Conservation (phyloP, 2,113 vertebrate genomes). For the Passer domesticus region DNA sequence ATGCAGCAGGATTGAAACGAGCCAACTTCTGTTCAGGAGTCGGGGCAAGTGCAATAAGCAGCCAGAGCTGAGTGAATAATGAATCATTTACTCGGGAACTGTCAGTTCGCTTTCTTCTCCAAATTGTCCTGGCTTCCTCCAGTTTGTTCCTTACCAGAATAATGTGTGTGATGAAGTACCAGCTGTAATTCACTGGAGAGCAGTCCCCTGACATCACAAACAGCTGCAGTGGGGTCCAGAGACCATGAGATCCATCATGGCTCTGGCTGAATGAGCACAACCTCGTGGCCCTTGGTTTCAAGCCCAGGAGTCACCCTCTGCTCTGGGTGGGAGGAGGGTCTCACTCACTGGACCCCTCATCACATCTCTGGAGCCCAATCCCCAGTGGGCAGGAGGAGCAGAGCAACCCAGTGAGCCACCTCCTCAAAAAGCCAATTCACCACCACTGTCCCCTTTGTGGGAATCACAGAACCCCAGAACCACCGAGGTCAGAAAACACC, state of each 20-base stretch:
- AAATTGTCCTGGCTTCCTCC: background rate
- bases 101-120: constrained; percentile 22
- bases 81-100: constrained; percentile 20
- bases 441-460: fast-evolving
- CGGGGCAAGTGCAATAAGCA: background rate
- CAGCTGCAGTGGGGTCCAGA: background rate
- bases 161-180: background rate
- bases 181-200: background rate
- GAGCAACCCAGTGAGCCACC: fast-evolving
- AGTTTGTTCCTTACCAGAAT: background rate
- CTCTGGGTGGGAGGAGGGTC: background rate
- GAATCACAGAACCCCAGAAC: background rate
- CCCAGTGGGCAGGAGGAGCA: background rate
- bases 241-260: background rate
- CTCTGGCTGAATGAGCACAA: background rate
- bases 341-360: background rate
- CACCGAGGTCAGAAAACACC: background rate
- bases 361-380: background rate
- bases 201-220: background rate
- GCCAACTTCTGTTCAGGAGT: background rate
- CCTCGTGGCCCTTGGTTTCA: background rate
- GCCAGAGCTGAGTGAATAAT: constrained; percentile 19
- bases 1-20: background rate
- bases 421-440: background rate
- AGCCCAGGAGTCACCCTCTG: background rate